A percentile compares a stretch with the other conserved stretches of the same genome.
Conservation (phyloP, 2,888 invertebrate genomes). For the Patella ulyssiponensis region DNA sequence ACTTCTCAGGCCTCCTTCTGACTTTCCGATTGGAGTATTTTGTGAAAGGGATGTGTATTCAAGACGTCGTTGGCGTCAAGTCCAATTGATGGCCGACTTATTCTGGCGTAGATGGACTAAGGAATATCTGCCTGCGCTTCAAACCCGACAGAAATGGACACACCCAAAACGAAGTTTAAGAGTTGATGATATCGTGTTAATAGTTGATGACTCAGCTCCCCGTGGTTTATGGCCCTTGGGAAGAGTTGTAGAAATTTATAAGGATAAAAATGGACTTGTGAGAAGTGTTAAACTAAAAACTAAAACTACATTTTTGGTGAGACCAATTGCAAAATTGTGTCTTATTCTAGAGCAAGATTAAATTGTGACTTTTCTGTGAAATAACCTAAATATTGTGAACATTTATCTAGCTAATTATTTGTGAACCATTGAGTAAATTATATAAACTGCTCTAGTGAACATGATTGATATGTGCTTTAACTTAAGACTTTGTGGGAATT, state of each 20-base stretch:
- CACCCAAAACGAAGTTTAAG: neutral
- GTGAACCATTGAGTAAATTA: no score
- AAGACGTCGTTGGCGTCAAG: neutral
- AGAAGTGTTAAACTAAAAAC: conserved; percentile 25
- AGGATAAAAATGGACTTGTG: conserved; percentile 18
- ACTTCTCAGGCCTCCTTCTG: no score
- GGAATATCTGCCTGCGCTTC: conserved; percentile 30
- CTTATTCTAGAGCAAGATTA: conserved; percentile 16
- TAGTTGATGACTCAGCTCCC: conserved; percentile 2
- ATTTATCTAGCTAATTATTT: no score
- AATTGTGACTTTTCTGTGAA: neutral
- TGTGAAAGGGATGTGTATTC: no score
- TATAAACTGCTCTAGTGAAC: no score
- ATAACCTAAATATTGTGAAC: no score
- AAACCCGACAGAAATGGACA: conserved; percentile 28
- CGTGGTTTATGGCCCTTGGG: conserved; percentile 7
- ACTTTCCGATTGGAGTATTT: no score
- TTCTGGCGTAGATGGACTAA: conserved; percentile 32
- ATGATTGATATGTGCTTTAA: no score
- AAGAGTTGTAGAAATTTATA: conserved; percentile 12
- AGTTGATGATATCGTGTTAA: conserved; percentile 11
- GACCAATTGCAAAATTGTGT: conserved; percentile 26
- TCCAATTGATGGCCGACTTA: neutral
- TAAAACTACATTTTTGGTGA: conserved; percentile 10
- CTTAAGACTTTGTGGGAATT: no score